These are phyloP conservation scores for Molossus alvarezi DNA, from an alignment of 2,797 vertebrate species.

Conservation along the genomic window DNA sequence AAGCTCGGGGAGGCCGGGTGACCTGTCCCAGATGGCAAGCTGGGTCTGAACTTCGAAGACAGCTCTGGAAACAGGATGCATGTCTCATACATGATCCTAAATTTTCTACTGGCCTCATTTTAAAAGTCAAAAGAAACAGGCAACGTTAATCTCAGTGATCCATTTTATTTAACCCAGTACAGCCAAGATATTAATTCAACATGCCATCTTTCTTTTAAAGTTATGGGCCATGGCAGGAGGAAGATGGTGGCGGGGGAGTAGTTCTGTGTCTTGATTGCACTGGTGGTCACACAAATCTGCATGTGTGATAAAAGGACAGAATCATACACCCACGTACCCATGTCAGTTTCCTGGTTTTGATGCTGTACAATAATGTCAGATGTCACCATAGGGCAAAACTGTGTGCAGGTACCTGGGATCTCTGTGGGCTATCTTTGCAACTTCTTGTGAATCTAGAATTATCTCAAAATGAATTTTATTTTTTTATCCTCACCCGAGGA, in stretches of 20 bases:
- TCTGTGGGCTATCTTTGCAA: background rate
- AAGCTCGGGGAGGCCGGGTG: background rate
- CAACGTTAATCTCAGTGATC: rapidly evolving
- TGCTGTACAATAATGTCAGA: background rate
- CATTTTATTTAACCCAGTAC: background rate
- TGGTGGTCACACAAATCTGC: rapidly evolving
- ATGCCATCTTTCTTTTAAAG: background rate
- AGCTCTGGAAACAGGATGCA: rapidly evolving
- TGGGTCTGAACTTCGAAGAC: background rate
- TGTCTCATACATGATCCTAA: rapidly evolving
- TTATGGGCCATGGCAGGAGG: rapidly evolving
- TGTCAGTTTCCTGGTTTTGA: background rate
- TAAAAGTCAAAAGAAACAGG: background rate
- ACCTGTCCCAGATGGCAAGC: rapidly evolving
- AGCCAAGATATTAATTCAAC: no score
- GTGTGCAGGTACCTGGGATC: background rate
- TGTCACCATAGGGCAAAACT: rapidly evolving
- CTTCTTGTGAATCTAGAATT: background rate
- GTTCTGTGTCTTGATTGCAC: background rate
- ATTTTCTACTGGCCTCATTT: no score
- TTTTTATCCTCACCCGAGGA: no score
- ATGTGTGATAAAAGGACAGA: rapidly evolving
- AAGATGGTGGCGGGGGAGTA: rapidly evolving
- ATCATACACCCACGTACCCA: rapidly evolving
- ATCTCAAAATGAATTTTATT: background rate